These are phyloP conservation scores for Athalia cordata DNA, from an alignment of 2,888 invertebrate species.

Conservation along the genomic window DNA sequence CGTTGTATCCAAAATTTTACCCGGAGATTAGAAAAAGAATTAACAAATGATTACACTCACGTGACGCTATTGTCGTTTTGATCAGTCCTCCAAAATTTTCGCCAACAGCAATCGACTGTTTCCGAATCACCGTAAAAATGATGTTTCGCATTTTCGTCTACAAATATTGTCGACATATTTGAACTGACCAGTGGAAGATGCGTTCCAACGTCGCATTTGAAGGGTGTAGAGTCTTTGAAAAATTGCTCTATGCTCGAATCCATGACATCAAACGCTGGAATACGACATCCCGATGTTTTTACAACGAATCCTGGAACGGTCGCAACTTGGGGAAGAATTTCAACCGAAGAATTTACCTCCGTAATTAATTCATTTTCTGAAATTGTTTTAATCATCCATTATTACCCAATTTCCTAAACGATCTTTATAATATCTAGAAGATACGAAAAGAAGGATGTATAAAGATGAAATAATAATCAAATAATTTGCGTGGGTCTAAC, in stretches of 20 bases:
- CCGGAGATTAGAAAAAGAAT: too few relatives aligned
- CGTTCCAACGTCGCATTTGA: slow-evolving; percentile 76
- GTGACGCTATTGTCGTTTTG: slow-evolving; percentile 73
- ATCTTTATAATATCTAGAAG: not conserved
- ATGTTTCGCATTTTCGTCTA: slow-evolving; percentile 73
- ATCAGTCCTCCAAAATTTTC: slow-evolving; percentile 76
- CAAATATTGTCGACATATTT: slow-evolving; percentile 78
- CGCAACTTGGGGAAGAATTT: not conserved
- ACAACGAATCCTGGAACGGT: slow-evolving; percentile 74
- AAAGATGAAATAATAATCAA: too few relatives aligned
- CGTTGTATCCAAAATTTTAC: too few relatives aligned
- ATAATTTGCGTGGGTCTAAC: too few relatives aligned
- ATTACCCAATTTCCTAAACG: not conserved
- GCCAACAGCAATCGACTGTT: slow-evolving; percentile 79
- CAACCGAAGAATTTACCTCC: slow-evolving; percentile 29
- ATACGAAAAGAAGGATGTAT: too few relatives aligned
- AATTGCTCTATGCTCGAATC: slow-evolving; percentile 77
- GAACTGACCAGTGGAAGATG: slow-evolving; percentile 76
- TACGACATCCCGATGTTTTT: slow-evolving; percentile 81
- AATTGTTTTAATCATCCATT: not conserved
- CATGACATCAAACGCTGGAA: slow-evolving; percentile 79
- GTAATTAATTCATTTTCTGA: slow-evolving; percentile 52
- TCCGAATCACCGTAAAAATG: slow-evolving; percentile 75
- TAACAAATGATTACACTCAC: slow-evolving; percentile 62
- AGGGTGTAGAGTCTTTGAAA: slow-evolving; percentile 74